Evolutionary conservation across 2,888 invertebrate genomes (phyloP).

Genomic region (Buathra laborator): DNA sequence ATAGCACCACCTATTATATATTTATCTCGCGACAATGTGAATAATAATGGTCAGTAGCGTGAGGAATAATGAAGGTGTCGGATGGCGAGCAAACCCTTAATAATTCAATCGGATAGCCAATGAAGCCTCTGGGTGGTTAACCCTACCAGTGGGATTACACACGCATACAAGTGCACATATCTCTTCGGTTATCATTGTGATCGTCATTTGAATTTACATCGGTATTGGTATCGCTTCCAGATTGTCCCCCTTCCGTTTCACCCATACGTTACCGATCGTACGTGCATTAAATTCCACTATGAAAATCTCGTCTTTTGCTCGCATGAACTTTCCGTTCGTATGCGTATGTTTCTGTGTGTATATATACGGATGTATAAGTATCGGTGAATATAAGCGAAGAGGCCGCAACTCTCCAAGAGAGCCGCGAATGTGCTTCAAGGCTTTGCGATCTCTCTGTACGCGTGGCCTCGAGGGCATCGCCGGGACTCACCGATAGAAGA

Average conservation of each 20-base stretch:
- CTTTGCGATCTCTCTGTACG: constrained; percentile 59
- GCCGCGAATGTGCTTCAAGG: constrained; percentile 57
- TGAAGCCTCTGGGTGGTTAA: constrained; percentile 49
- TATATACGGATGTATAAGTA: constrained; percentile 23
- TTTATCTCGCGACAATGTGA: constrained; percentile 59
- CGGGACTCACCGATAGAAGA: constrained; percentile 38
- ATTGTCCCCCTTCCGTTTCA: constrained; percentile 38
- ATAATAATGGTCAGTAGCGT: constrained; percentile 56
- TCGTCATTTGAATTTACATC: constrained; percentile 46
- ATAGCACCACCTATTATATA: neutral
- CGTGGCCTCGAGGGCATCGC: constrained; percentile 61
- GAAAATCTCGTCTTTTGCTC: constrained; percentile 21
- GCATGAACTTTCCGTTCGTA: neutral
- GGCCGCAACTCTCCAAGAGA: constrained; percentile 40
- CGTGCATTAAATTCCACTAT: constrained; percentile 44
- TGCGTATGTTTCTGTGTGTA: neutral
- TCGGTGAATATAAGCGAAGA: constrained; percentile 34
- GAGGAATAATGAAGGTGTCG: constrained; percentile 63
- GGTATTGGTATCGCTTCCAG: constrained; percentile 38
- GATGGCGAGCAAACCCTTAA: constrained; percentile 60
- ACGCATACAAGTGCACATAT: neutral
- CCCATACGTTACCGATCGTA: constrained; percentile 15
- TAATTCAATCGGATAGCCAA: constrained; percentile 63
- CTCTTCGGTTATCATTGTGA: constrained; percentile 37
- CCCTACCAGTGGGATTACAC: constrained; percentile 36